phyloP scores from a whole-genome alignment of 2,113 vertebrate species.

The Dolichallabes microphthalmus region DNA sequence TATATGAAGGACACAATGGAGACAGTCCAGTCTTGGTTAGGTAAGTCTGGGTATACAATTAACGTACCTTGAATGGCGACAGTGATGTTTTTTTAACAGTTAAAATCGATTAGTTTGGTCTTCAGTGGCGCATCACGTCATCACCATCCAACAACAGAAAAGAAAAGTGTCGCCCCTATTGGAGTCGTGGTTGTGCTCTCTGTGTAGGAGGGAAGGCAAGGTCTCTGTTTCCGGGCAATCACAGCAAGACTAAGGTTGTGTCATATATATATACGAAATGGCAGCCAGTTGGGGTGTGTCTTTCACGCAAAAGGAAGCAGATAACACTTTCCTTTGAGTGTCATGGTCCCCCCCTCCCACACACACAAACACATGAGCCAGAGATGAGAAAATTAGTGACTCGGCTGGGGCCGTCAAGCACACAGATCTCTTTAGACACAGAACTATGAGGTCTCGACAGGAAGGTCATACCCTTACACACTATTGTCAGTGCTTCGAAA shows the following conservation, averaged over 20 bases:
- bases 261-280: too few species aligned
- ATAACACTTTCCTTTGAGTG: not conserved
- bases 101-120: not conserved
- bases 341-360: not conserved
- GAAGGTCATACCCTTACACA: slow-evolving; percentile 46
- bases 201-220: not conserved
- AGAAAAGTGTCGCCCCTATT: not conserved
- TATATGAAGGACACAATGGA: not conserved
- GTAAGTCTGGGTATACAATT: not conserved
- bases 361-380: slow-evolving; percentile 52
- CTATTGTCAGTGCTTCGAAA: slow-evolving; percentile 51
- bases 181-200: too few species aligned
- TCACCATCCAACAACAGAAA: not conserved
- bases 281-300: not conserved
- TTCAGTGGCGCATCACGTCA: not conserved
- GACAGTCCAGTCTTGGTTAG: not conserved
- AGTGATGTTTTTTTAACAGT: not conserved
- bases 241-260: not conserved
- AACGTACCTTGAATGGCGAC: not conserved
- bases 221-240: not conserved
- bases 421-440: not conserved
- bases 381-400: slow-evolving; percentile 46
- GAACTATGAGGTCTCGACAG: slow-evolving; percentile 44
- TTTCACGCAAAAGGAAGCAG: not conserved
- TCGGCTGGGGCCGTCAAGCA: not conserved